phyloP scores from a whole-genome alignment of 2,888 invertebrate genomes.

The Pammene fasciana region DNA sequence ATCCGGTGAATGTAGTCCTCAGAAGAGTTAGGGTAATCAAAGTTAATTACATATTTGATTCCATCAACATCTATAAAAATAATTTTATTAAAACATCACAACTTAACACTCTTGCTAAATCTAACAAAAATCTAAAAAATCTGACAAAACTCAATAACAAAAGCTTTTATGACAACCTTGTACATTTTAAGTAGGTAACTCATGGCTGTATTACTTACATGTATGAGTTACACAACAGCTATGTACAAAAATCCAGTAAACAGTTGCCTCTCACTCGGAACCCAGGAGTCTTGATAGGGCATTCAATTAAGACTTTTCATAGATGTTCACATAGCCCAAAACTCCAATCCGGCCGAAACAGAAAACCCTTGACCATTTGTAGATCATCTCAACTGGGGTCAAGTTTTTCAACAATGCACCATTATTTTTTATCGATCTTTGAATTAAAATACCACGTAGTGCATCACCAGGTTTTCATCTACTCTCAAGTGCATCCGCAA shows the following conservation, averaged over 20 bases:
- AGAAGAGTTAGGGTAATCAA: conserved; percentile 97
- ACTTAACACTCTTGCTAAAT: background rate
- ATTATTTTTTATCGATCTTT: conserved; percentile 48
- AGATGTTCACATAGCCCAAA: conserved; percentile 68
- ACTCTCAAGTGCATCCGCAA: conserved; percentile 80
- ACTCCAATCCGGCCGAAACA: conserved; percentile 81
- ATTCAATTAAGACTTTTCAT: conserved; percentile 52
- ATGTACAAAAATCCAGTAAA: conserved; percentile 67
- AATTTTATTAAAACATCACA: conserved; percentile 39
- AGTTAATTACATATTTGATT: conserved; percentile 98
- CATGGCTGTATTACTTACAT: conserved; percentile 79
- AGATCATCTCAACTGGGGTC: conserved; percentile 75
- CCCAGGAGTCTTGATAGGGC: conserved; percentile 80
- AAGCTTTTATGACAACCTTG: conserved; percentile 48
- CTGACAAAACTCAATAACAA: conserved; percentile 38
- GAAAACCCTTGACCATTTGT: conserved; percentile 83
- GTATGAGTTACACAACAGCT: conserved; percentile 76
- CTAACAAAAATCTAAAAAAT: conserved; percentile 37
- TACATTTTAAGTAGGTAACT: conserved; percentile 65
- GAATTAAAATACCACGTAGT: conserved; percentile 55
- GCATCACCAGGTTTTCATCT: conserved; percentile 83
- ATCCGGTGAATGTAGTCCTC: conserved; percentile 98
- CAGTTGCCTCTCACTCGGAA: conserved; percentile 82
- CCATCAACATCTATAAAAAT: conserved; percentile 94
- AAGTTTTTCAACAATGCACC: conserved; percentile 83